Percentiles rank a stretch among this genome's conserved stretches.
phyloP scores from a whole-genome alignment of 1,140 invertebrate genomes.

The Pissodes strobi region DNA sequence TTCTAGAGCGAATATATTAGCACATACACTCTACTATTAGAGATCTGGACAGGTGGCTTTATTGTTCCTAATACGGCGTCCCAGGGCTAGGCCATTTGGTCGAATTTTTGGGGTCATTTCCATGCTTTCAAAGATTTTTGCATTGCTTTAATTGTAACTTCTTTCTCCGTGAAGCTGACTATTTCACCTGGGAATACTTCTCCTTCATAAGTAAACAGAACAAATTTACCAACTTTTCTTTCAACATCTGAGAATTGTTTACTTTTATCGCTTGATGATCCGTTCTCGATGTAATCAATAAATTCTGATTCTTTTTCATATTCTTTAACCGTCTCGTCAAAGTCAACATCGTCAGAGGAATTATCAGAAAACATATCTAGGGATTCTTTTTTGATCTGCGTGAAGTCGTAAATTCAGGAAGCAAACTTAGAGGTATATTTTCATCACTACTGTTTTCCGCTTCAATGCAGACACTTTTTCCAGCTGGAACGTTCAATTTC shows the following conservation, averaged over 20 bases:
- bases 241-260: not conserved
- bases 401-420: not conserved
- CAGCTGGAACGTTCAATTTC: no score
- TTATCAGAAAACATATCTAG: constrained; percentile 2
- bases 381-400: not conserved
- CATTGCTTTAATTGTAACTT: constrained; percentile 2
- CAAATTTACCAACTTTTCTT: not conserved
- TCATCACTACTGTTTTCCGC: not conserved
- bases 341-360: constrained; percentile 15
- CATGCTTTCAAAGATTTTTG: not conserved
- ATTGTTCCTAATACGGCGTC: not conserved
- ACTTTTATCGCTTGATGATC: not conserved
- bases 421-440: not conserved
- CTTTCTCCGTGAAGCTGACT: not conserved
- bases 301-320: constrained; percentile 5
- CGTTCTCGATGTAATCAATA: not conserved
- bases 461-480: constrained; percentile 8
- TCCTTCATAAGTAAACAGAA: no score
- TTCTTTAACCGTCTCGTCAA: constrained; percentile 5
- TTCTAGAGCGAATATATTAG: no score
- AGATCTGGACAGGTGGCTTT: no score
- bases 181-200: no score
- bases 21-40: no score
- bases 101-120: not conserved
- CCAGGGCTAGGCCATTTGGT: not conserved